Base-by-base conservation (phyloP, 2,797 vertebrate species). In the Myotis planiceps region DNA sequence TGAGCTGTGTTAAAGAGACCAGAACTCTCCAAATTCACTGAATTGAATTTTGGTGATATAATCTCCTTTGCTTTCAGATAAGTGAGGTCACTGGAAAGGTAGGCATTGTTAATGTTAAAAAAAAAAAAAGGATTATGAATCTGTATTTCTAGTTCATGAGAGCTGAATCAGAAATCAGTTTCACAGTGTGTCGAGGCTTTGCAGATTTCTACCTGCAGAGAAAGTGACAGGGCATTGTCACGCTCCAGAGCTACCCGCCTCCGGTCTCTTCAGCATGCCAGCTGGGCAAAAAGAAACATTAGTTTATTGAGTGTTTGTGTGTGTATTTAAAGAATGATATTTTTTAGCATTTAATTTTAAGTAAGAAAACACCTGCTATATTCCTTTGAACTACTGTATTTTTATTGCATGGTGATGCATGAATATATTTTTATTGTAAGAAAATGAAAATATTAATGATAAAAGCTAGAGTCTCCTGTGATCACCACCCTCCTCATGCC, bases 311-410 rank as follows among this genome's bases (percentile, higher is more conserved):
- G 39, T 95, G 86, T 94, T 97, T 92, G 51, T 93, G 27, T 88
- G 65, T 87, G 3, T 97, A 95, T 96, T 97, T 97, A 96, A 96
- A 95, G 95, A 94, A 74, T 53, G 85, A 81, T 84, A 92, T 87
- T 87, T 97, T 96, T 95, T 96, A 86, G 75, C 79, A 80, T 89
- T 96, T 88, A 90, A 80, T 96, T 95, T 96, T 94, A 96, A 94
- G 80, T 89, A 92, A 74, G 88, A 90, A 97, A 97, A 74, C 89
- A 95, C 86, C 92, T 97, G 92, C 84, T 90, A 39, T 96, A 88
- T 81, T 92, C 76, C 87, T 87, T 94, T 95, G 55, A 89, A 92
- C 47, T 68, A 69, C 25, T 84, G 29, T 91, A 86, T 96, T 96
- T 96, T 91, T 95, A 80, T 92, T 85, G 86, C 78, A 66, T 10